Evolutionary conservation across 2,113 vertebrate genomes (phyloP), one percentile per base, ranked within the genome.

Genomic region (Leuciscus idus): DNA sequence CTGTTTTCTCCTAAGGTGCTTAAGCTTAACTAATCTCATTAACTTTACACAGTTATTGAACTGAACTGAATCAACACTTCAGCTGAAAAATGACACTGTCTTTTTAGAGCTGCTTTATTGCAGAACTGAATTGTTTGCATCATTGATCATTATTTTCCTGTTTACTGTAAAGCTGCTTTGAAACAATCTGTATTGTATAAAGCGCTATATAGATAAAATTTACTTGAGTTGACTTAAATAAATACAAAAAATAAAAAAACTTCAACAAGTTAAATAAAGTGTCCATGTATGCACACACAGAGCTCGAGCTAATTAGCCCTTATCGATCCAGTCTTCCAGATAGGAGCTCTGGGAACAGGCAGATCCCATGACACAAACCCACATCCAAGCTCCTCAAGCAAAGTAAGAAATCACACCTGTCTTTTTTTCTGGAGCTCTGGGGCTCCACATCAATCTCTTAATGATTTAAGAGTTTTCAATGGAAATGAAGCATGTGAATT

Each of bases 351-450:
- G 2, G 19, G 19, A 10, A 23, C 21, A 33, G 19, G 36, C 19
- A 23, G 17, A 43, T 72, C 68, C 19, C 33, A 72, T 72, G 33
- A 36, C 7, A 10, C 68, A 72, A 72, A 10, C 9, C 68, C 1
- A 72, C 10, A 21, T 72, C 33, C 19, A 72, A 72, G 19, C 36
- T 43, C 6, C 30, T 70, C 19, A 72, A 72, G 33, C 68, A 43
- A 11, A 10, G 68, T 39, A 43, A 39, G 33, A 72, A 72, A 72
- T 72, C 68, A 39, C 68, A 39, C 68, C 19, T 72, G 33, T 12
- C 68, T 72, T 21, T 72, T 36, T 72, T 72, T 9, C 68, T 70
- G 68, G 19, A 70, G 74, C 74, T 77, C 74, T 55, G 8, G 13
- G 17, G 74, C 74, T 76, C n/a, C 15, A 30, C 28, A 76, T 52